Evolutionary conservation across 2,113 vertebrate genomes (phyloP).

Genomic region (Brachypteracias leptosomus): DNA sequence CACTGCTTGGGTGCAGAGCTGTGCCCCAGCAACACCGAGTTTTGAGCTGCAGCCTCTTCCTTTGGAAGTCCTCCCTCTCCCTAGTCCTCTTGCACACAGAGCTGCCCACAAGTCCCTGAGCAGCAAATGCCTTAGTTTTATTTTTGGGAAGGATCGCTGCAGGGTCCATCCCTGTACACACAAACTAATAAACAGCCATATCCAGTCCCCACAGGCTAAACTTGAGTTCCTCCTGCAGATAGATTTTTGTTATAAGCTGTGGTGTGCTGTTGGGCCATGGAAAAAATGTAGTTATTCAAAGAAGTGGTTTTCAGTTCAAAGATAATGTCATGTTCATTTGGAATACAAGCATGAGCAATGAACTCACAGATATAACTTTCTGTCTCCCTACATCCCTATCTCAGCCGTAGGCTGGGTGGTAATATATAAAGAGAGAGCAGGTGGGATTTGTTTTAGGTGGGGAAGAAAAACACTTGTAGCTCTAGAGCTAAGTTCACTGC

Average conservation of each 20-base stretch:
- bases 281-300: constrained; percentile 12
- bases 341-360: background rate
- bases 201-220: background rate
- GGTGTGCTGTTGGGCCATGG: background rate
- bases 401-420: constrained; percentile 6
- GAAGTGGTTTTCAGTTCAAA: constrained; percentile 45
- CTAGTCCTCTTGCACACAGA: fast-evolving
- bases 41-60: background rate
- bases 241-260: background rate
- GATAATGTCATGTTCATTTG: constrained; percentile 32
- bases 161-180: background rate
- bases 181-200: background rate
- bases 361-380: background rate
- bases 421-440: constrained; percentile 16
- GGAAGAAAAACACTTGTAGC: background rate
- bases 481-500: constrained; percentile 11
- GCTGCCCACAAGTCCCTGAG: background rate
- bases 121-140: background rate
- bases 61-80: background rate
- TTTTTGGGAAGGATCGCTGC: background rate
- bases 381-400: background rate
- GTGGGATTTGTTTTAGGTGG: constrained; percentile 2
- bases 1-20: fast-evolving
- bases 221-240: background rate
- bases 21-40: background rate